Evolutionary conservation across 2,797 vertebrate species (phyloP), one percentile per base, ranked within the genome.

Genomic region (Sebastes oblongus): DNA sequence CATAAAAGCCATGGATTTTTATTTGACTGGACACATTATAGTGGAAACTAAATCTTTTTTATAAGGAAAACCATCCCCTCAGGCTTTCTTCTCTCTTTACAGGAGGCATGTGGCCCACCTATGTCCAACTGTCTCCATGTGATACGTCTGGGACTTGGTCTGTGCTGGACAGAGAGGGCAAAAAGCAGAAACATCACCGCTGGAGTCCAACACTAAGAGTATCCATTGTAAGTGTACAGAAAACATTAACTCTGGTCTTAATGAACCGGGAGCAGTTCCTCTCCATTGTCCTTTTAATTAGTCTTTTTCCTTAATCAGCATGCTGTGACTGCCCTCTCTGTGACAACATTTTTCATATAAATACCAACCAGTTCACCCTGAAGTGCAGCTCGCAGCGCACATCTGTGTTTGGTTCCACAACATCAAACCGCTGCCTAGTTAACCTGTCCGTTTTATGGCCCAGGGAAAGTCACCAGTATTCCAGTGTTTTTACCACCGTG

Each of bases 391-490:
- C 14, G 6, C 29, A 32, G 72, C 11, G 27, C 84, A 88, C 88
- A 84, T 90, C 84, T 89, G 86, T 69, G 55, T 89, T 88, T 86
- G 64, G 58, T 89, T 85, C 81, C 77, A 73, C 54, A 36, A 36
- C 39, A 75, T 80, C 77, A 46, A n/a, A 68, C 72, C 67, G 61
- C 70, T 79, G 77, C 75, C 80, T 75, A 71, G 79, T 89, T 77
- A 85, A 77, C 73, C 62, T 71, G 76, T 87, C 74, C 7, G 1
- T 76, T 85, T 89, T 88, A 88, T 18, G 2, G 60, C 56, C 29
- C 7, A 22, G 78, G 81, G 85, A 89, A 89, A 90, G 62, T 86
- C 76, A 81, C 60, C n/a, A n/a, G 60, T 71, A 22, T 55, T 84
- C 62, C 61, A 30, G 6, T 83, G 84, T 83, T 89, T 83, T 86